Base-by-base conservation (phyloP, 1,140 invertebrate genomes). In the Dendrolimus punctatus region DNA sequence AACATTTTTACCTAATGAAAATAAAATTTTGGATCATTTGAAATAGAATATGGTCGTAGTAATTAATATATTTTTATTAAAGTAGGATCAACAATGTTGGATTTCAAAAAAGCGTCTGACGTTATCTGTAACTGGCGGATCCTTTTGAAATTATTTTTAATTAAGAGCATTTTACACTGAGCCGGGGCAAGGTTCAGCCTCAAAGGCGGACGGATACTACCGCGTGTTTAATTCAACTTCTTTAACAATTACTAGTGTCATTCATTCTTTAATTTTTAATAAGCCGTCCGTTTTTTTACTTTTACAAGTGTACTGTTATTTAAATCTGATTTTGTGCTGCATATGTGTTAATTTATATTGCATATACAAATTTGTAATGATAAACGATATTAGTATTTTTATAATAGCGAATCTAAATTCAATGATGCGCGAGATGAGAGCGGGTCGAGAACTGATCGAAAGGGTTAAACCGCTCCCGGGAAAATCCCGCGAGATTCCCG, bases 151-250 rank as follows among this genome's bases (percentile, higher is more conserved):
- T 49, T 51, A 51, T 51, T 41, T 54, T 51, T 55, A 55, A 55
- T 58, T 54, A 43, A 52, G 58, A 55, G 48, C 49, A 45, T 40
- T 59, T 56, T 50, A 57, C 39, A 57, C 51, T 51, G 49, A 48
- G 44, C 37, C 53, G 51, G 53, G 8, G 39, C 52, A 41, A 9
- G 58, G 51, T 64, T 70, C 61, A 72, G 63, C 61, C 66, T 73
- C 60, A 59, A 54, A 58, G 67, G 63, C 65, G 74, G 74, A 77
- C 74, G 71, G 74, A 77, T 70, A 51, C 61, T 55, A 64, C 67
- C 71, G 67, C 62, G 68, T 53, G 58, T 63, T 56, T 57, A 54
- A 58, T 62, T 57, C 41, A 46, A 61, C 57, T 64, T 51, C 45
- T 46, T 53, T 63, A 49, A 46, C 38, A 55, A 52, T 51, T 49